These are phyloP conservation scores for Muntiacus reevesi DNA, from an alignment of 2,113 vertebrate genomes.

Conservation along the genomic window DNA sequence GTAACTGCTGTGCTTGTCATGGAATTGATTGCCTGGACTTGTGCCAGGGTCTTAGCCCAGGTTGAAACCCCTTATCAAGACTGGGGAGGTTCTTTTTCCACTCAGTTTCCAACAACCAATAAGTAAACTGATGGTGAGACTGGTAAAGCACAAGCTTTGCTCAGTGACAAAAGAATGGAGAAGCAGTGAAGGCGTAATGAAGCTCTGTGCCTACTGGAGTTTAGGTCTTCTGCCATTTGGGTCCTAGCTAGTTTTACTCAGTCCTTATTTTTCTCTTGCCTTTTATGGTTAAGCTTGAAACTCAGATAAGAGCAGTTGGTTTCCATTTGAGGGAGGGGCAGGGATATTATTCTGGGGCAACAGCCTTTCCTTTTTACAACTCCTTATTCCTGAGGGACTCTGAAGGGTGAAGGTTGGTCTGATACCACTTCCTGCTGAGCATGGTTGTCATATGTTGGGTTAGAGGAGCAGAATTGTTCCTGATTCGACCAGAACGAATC, in stretches of 20 bases:
- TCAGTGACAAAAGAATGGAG: background rate
- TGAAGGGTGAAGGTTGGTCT: background rate
- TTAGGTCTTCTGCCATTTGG: background rate
- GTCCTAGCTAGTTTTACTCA: background rate
- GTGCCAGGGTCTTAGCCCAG: background rate
- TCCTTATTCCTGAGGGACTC: background rate
- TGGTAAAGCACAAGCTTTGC: background rate
- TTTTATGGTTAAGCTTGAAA: background rate
- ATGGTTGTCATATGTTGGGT: background rate
- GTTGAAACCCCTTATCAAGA: background rate
- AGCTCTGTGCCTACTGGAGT: background rate
- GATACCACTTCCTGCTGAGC: background rate
- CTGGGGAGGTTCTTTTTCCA: background rate
- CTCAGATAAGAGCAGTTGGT: background rate
- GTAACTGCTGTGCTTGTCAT: background rate
- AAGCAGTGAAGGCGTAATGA: background rate
- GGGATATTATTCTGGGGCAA: background rate
- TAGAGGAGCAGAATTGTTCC: background rate
- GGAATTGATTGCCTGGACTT: background rate
- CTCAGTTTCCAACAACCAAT: background rate
- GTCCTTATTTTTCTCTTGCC: background rate
- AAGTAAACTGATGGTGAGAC: background rate
- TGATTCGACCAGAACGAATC: background rate
- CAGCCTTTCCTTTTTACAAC: background rate
- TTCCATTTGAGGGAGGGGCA: background rate